Conservation (phyloP, 2,888 invertebrate genomes). For the Nasonovia ribisnigri region DNA sequence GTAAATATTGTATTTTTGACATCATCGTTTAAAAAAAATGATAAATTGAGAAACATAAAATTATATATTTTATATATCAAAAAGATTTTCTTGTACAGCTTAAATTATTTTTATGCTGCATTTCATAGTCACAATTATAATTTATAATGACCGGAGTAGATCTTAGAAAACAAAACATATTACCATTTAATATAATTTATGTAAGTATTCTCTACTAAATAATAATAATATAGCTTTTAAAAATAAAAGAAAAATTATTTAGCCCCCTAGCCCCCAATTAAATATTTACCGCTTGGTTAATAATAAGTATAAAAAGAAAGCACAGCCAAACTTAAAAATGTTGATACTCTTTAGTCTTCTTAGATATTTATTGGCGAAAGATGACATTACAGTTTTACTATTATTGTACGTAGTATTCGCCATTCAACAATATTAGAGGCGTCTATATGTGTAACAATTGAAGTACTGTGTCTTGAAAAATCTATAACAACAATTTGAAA, state of each 20-base stretch:
- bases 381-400: conserved; percentile 43
- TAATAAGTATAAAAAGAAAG: background rate
- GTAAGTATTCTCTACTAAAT: background rate
- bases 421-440: background rate
- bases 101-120: background rate
- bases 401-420: background rate
- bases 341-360: background rate
- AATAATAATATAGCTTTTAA: background rate
- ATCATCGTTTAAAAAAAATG: background rate
- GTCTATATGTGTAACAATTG: conserved; percentile 29
- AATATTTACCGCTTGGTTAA: background rate
- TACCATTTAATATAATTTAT: background rate
- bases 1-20: background rate
- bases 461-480: conserved; percentile 29
- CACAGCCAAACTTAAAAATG: background rate
- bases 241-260: background rate
- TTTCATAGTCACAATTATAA: background rate
- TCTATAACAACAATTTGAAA: conserved; percentile 18
- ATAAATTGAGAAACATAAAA: background rate
- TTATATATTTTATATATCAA: background rate
- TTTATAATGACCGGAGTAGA: background rate
- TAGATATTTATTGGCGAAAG: conserved; percentile 12
- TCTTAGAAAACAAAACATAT: background rate
- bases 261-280: background rate
- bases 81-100: background rate